Evolutionary conservation across 2,113 vertebrate genomes (phyloP).

Genomic region (Dicaeum eximium): DNA sequence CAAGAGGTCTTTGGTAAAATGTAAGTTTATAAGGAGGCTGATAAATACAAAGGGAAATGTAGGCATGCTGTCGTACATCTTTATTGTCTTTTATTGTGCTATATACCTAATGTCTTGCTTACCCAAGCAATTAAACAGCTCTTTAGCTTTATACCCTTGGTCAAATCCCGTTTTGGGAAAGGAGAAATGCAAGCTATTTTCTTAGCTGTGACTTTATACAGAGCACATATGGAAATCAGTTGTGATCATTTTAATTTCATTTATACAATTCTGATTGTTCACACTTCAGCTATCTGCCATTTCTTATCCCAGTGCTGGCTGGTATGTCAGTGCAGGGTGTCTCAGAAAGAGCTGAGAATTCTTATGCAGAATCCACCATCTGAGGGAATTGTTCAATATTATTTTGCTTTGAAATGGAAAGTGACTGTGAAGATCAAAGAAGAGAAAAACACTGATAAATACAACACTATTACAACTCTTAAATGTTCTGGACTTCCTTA

Average conservation of each 20-base stretch:
- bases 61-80: not conserved
- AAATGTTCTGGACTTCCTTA: not conserved
- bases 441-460: slow-evolving; percentile 13
- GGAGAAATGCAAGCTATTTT: not conserved
- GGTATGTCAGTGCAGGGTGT: not conserved
- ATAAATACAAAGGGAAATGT: not conserved
- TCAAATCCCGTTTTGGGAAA: not conserved
- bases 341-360: not conserved
- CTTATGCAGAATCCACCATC: not conserved
- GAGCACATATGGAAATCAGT: not conserved
- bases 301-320: not conserved
- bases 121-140: not conserved
- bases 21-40: not conserved
- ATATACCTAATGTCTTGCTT: not conserved
- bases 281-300: not conserved
- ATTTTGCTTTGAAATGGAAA: slow-evolving; percentile 52
- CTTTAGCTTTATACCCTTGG: not conserved
- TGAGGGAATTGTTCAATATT: slow-evolving; percentile 21
- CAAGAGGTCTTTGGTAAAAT: not conserved
- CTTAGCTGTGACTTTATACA: not conserved
- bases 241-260: not conserved
- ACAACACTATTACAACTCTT: not conserved
- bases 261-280: not conserved
- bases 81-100: not conserved
- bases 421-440: slow-evolving; percentile 27